These are phyloP conservation scores for Nysson spinosus DNA, from an alignment of 2,888 invertebrate species.

Conservation along the genomic window DNA sequence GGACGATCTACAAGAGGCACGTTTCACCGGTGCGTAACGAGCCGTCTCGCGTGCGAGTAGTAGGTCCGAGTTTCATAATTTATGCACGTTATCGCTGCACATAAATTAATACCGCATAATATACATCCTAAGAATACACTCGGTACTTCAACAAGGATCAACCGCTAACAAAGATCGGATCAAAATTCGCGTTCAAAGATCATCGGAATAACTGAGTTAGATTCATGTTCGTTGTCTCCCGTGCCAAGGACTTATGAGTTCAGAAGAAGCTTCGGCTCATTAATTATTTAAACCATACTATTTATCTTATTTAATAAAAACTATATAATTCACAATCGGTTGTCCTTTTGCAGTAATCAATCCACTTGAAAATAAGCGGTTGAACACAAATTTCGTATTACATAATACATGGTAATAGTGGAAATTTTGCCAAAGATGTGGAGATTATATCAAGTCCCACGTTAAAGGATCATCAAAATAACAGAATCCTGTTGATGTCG, in stretches of 20 bases:
- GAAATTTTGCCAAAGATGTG: too few relatives aligned
- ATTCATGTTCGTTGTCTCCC: conserved; percentile 33
- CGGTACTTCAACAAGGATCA: conserved; percentile 9
- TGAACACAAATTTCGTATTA: too few relatives aligned
- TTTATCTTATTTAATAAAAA: too few relatives aligned
- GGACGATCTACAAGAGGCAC: conserved; percentile 22
- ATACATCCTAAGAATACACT: conserved; percentile 17
- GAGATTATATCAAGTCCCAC: too few relatives aligned
- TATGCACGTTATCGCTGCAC: conserved; percentile 38
- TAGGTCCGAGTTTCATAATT: conserved; percentile 42
- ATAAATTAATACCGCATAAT: conserved; percentile 52
- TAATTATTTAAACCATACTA: conserved; percentile 43
- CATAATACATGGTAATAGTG: too few relatives aligned
- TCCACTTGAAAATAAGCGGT: too few relatives aligned
- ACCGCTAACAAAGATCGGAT: conserved; percentile 34
- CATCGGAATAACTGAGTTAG: conserved; percentile 32
- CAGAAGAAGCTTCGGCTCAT: conserved; percentile 40
- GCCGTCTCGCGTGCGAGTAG: conserved; percentile 30
- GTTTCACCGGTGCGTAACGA: conserved; percentile 44
- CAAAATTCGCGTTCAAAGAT: conserved; percentile 35
- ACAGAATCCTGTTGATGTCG: conserved; percentile 28
- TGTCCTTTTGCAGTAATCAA: too few relatives aligned
- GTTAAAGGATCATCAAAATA: conserved; percentile 39
- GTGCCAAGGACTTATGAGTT: conserved; percentile 43
- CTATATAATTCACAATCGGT: too few relatives aligned